Evolutionary conservation across 2,113 vertebrate genomes (phyloP).

Genomic region (Lagopus leucura): DNA sequence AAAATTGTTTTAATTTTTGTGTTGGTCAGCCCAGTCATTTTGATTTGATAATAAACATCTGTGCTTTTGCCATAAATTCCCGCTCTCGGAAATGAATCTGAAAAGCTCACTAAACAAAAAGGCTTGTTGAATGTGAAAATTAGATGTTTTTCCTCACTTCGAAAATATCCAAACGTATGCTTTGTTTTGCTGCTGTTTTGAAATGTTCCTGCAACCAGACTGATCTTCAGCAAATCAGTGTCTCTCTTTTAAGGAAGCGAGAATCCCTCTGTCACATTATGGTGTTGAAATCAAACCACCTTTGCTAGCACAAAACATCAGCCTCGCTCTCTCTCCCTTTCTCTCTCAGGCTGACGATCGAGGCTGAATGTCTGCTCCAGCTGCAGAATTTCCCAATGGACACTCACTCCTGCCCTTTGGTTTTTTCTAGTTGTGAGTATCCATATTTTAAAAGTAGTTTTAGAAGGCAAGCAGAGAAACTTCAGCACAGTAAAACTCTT

Average conservation of each 20-base stretch:
- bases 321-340: slow-evolving; percentile 48
- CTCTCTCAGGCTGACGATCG: slow-evolving; percentile 89
- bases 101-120: neutral
- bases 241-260: slow-evolving; percentile 3
- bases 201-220: slow-evolving; percentile 36
- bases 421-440: slow-evolving; percentile 99
- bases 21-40: neutral
- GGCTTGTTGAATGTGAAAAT: slow-evolving; percentile 6
- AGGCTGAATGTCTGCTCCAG: slow-evolving; percentile 93
- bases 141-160: neutral
- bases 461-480: neutral
- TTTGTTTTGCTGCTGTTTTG: slow-evolving; percentile 28
- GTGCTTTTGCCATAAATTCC: neutral
- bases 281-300: neutral
- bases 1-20: neutral
- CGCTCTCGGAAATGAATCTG: neutral
- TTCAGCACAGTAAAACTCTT: neutral
- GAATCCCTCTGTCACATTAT: slow-evolving; percentile 12
- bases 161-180: slow-evolving; percentile 25
- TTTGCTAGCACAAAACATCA: neutral
- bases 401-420: slow-evolving; percentile 95
- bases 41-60: neutral
- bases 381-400: slow-evolving; percentile 98
- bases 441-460: neutral
- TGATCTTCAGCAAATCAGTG: slow-evolving; percentile 28